phyloP scores from a whole-genome alignment of 2,888 invertebrate genomes.

The Selenia dentaria region DNA sequence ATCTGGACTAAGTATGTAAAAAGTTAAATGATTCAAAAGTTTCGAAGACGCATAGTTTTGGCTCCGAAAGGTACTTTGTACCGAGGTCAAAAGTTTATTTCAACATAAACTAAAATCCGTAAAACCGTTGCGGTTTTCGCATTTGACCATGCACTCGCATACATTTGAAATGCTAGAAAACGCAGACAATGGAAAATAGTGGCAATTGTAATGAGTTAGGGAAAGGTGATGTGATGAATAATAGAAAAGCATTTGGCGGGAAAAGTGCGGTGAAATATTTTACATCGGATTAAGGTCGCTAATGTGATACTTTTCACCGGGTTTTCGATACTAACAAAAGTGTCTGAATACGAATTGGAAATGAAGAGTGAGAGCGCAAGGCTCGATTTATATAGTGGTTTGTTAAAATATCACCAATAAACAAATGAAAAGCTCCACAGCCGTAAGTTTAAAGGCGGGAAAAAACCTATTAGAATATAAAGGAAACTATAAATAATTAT shows the following conservation, averaged over 20 bases:
- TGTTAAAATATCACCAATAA: too few relatives aligned
- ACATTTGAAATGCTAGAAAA: conserved; percentile 66
- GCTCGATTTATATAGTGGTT: too few relatives aligned
- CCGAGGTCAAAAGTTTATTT: conserved; percentile 17
- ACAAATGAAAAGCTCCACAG: too few relatives aligned
- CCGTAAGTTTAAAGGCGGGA: too few relatives aligned
- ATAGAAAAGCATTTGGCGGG: conserved; percentile 50
- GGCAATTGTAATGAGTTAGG: conserved; percentile 62
- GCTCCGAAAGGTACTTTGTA: too few relatives aligned
- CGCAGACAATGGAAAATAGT: conserved; percentile 66
- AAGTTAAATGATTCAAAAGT: too few relatives aligned
- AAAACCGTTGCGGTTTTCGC: conserved; percentile 62
- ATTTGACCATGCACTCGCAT: conserved; percentile 56
- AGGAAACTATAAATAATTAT: too few relatives aligned
- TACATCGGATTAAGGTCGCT: conserved; percentile 38
- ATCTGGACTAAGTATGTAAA: too few relatives aligned
- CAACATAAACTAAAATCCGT: conserved; percentile 40
- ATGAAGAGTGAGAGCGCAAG: conserved; percentile 1
- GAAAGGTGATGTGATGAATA: conserved; percentile 68
- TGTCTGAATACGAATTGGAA: background rate
- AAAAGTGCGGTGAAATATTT: conserved; percentile 46
- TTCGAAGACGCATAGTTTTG: too few relatives aligned
- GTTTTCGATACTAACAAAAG: background rate
- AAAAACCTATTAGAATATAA: too few relatives aligned
- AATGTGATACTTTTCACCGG: conserved; percentile 1